Evolutionary conservation across 2,888 invertebrate genomes (phyloP).

Genomic region (Eilema sororculum): DNA sequence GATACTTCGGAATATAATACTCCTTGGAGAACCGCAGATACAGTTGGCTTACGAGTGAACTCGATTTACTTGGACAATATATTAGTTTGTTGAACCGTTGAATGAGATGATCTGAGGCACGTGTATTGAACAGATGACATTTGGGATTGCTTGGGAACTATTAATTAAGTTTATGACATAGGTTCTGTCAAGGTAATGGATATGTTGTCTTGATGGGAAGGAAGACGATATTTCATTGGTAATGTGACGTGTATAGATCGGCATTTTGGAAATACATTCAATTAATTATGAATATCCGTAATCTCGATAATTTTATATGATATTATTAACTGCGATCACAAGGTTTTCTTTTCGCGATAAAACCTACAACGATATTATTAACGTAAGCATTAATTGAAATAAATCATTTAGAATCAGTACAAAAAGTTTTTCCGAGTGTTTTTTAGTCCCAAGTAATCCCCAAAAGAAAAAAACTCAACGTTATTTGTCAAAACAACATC

Average conservation of each 20-base stretch:
- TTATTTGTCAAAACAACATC: not conserved
- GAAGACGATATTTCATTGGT: not conserved
- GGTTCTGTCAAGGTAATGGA: slow-evolving; percentile 36
- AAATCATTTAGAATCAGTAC: too few species aligned
- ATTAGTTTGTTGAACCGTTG: slow-evolving; percentile 43
- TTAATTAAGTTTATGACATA: slow-evolving; percentile 43
- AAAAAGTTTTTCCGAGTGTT: too few species aligned
- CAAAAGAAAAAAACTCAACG: not conserved
- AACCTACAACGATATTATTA: not conserved
- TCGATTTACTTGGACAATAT: slow-evolving; percentile 23
- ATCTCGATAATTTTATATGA: not conserved
- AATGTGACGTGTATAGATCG: not conserved
- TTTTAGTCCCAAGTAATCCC: too few species aligned
- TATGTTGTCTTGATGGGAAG: slow-evolving; percentile 22
- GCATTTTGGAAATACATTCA: not conserved
- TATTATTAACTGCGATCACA: not conserved
- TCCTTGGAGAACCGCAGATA: slow-evolving; percentile 16
- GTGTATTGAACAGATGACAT: slow-evolving; percentile 48
- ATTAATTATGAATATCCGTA: not conserved
- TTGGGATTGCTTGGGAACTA: slow-evolving; percentile 39
- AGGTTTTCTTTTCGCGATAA: not conserved
- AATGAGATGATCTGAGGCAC: slow-evolving; percentile 34
- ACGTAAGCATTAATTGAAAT: too few species aligned
- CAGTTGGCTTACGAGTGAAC: slow-evolving; percentile 27
- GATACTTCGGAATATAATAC: slow-evolving; percentile 20